These are phyloP conservation scores for Paracyprichromis sp. DNA, from an alignment of 2,113 vertebrate genomes.

Conservation along the genomic window DNA sequence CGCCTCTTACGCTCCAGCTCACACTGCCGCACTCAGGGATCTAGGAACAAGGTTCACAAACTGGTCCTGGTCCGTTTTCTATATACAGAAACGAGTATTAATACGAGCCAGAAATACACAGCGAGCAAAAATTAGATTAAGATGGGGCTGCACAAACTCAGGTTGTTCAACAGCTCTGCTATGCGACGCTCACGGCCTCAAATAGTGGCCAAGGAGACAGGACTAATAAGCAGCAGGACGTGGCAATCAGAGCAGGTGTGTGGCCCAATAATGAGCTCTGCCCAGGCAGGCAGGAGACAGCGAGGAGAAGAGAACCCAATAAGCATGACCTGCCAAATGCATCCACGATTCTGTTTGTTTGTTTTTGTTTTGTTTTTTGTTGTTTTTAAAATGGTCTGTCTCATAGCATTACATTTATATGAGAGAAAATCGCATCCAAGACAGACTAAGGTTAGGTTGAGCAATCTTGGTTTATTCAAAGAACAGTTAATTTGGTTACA, in stretches of 20 bases:
- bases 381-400: background rate
- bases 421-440: rapidly evolving
- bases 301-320: background rate
- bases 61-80: background rate
- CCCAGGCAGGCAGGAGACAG: background rate
- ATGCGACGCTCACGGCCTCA: background rate
- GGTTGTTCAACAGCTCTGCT: background rate
- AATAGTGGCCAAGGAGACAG: background rate
- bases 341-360: background rate
- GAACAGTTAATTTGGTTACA: background rate
- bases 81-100: background rate
- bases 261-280: background rate
- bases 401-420: background rate
- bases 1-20: background rate
- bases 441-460: background rate
- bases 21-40: background rate
- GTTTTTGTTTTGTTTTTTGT: background rate
- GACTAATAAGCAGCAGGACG: background rate
- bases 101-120: background rate
- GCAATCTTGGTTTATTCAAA: background rate
- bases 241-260: background rate
- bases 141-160: background rate
- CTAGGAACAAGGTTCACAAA: background rate
- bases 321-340: background rate
- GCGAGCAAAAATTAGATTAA: background rate